Conservation (phyloP, 2,113 vertebrate genomes). For the Capra hircus region DNA sequence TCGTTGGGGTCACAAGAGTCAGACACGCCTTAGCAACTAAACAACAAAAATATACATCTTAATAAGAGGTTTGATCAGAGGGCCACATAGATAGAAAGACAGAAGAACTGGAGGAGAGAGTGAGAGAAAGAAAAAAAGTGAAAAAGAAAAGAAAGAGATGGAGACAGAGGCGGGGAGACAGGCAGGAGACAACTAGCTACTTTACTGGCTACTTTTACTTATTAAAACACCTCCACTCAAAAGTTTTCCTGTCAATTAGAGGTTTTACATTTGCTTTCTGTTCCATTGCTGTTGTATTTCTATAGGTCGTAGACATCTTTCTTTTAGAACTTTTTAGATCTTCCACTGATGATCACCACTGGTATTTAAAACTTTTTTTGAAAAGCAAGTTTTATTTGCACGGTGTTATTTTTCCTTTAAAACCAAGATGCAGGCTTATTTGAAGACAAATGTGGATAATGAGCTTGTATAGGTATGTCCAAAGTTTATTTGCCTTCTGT, state of each 20-base stretch:
- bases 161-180: not conserved
- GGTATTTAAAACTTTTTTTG: not conserved
- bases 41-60: not conserved
- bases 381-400: slow-evolving; percentile 4
- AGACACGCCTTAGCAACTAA: not conserved
- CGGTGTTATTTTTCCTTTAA: slow-evolving; percentile 27
- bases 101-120: not conserved
- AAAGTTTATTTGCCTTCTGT: slow-evolving; percentile 32
- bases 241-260: not conserved
- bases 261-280: not conserved
- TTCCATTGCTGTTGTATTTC: not conserved
- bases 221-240: not conserved
- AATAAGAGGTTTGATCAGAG: not conserved
- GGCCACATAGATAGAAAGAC: not conserved
- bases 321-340: not conserved
- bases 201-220: not conserved
- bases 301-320: not conserved
- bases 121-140: not conserved
- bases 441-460: slow-evolving; percentile 26
- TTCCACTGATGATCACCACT: not conserved
- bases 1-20: not conserved
- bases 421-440: slow-evolving; percentile 28
- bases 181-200: not conserved
- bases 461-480: not conserved
- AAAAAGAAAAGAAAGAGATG: not conserved